Evolutionary conservation across 2,113 vertebrate species (phyloP).

Genomic region (Colaptes auratus): DNA sequence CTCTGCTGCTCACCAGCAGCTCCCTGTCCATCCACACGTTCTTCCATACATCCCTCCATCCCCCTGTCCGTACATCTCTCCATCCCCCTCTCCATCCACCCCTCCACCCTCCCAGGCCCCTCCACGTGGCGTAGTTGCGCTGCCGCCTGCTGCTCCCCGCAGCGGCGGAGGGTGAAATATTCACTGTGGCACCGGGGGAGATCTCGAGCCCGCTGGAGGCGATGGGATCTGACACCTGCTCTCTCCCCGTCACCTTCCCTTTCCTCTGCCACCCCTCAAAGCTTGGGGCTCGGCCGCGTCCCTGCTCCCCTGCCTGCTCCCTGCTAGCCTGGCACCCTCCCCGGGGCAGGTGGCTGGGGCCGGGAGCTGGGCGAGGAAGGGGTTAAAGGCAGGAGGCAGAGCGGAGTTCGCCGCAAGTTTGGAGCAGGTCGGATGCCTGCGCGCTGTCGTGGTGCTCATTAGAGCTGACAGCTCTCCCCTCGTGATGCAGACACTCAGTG

Average conservation of each 20-base stretch:
- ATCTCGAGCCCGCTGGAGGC: background rate
- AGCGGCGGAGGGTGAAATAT: constrained; percentile 52
- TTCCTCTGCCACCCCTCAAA: constrained; percentile 6
- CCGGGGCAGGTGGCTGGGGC: background rate
- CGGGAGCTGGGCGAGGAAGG: background rate
- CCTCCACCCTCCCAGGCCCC: background rate
- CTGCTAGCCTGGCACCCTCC: background rate
- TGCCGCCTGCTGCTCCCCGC: background rate
- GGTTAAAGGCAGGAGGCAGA: constrained; percentile 54
- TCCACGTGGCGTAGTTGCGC: constrained; percentile 24
- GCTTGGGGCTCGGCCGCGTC: background rate
- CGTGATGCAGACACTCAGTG: constrained; percentile 47
- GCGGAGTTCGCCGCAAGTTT: constrained; percentile 55
- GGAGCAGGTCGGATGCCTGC: constrained; percentile 31
- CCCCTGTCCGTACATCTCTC: background rate
- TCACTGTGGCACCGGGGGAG: constrained; percentile 54
- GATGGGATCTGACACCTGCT: constrained; percentile 60
- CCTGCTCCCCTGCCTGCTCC: background rate
- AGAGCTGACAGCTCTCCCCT: constrained; percentile 74
- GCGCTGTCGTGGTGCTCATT: constrained; percentile 63
- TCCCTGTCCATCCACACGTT: background rate
- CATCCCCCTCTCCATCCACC: background rate
- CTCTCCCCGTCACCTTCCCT: constrained; percentile 46
- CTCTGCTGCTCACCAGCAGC: background rate
- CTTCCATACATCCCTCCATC: background rate